A percentile compares a stretch with the other conserved stretches of the same genome.
These are phyloP conservation scores for Thymelicus lineola DNA, from an alignment of 2,888 invertebrate genomes.

Conservation along the genomic window DNA sequence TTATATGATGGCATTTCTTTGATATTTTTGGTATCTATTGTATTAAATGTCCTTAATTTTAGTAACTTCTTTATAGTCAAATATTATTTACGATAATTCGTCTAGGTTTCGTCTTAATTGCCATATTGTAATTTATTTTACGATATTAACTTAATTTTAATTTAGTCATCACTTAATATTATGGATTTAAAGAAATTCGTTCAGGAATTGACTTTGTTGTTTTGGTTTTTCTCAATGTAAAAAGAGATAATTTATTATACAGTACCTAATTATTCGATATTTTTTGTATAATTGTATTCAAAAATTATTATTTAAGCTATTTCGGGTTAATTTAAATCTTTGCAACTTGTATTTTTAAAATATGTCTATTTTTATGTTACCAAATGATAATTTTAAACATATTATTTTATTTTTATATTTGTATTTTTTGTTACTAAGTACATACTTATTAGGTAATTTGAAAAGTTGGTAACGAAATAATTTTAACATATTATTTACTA, in stretches of 20 bases:
- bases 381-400: no score
- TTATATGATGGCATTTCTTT: no score
- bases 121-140: constrained; percentile 32
- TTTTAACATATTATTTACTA: no score
- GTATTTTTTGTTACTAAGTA: not conserved
- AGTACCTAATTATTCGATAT: no score
- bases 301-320: no score
- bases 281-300: no score
- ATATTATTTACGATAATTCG: not conserved
- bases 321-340: no score
- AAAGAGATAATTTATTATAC: not conserved
- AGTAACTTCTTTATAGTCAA: not conserved
- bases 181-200: not conserved
- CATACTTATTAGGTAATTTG: not conserved
- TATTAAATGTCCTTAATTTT: not conserved
- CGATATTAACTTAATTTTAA: constrained; percentile 1
- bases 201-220: not conserved
- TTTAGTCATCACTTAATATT: constrained; percentile 1
- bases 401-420: no score
- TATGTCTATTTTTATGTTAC: no score
- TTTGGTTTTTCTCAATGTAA: not conserved
- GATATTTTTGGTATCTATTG: no score
- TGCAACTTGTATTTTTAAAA: no score
- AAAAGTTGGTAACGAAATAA: no score
- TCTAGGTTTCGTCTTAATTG: constrained; percentile 9